Base-by-base conservation (phyloP, 1,140 invertebrate species). In the Drosophila nasuta region DNA sequence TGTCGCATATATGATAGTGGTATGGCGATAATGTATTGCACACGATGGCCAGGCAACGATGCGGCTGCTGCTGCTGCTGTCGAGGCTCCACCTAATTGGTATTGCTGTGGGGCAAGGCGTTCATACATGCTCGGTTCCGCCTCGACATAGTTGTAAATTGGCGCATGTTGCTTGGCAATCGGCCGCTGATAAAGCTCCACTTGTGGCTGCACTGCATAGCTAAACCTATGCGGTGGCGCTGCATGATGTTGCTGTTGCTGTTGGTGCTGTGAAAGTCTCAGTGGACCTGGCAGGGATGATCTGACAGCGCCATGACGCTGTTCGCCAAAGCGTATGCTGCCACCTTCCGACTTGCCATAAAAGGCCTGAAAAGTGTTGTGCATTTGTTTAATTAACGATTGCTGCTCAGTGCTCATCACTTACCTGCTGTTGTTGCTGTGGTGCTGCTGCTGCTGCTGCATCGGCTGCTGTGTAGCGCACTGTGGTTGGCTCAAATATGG, bases 11-110 rank as follows among this genome's bases (percentile, higher is more conserved):
- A 91, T 0, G 90, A 87, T 8, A 91, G 57, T 1, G 91, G 91
- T 49, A 91, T 91, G 62, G 91, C 91, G n/a, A 91, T 91, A 11
- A 91, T 91, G 41, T 91, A 91, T 45, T 91, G 90, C 1, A 91
- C 43, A 13, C 83, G 90, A 5, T 90, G 86, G 13, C 58, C 57
- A 0, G 52, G 52, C 38, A 62, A 7, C 20, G 54, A 62, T 25
- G 20, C 13, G 43, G 7, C n/a, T 69, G 75, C 11, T 69, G 46
- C 45, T 64, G 70, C 20, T 67, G 62, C 33, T 73, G 75, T 35
- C 43, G 73, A 43, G 51, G 63, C 20, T 25, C 20, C 52, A 51
- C 65, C 17, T 15, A 62, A 56, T 28, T 65, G 54, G 33, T 71
- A 72, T 46, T 66, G 80, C 20, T 62, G 73, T 3, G 54, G 72